These are phyloP conservation scores for Ceratitis capitata DNA, from an alignment of 1,140 invertebrate genomes.

Conservation along the genomic window DNA sequence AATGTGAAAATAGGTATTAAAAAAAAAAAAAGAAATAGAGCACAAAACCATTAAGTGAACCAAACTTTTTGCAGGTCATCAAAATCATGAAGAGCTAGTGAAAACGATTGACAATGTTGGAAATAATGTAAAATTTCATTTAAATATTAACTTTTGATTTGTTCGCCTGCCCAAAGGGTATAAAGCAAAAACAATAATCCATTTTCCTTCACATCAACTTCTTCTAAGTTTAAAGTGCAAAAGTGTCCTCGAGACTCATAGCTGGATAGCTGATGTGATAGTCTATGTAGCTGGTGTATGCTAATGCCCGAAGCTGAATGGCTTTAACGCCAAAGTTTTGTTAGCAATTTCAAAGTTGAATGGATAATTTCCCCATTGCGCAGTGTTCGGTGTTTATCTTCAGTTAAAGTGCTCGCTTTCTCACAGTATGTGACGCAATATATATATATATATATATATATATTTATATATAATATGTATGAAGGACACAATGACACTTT, in stretches of 20 bases:
- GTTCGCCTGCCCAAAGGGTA: not conserved
- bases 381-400: not conserved
- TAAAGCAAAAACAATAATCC: not conserved
- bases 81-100: not conserved
- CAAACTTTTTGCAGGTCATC: not conserved
- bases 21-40: too few relatives aligned
- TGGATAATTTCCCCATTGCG: not conserved
- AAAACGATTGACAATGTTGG: not conserved
- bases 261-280: not conserved
- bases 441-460: too few relatives aligned
- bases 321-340: not conserved
- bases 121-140: not conserved
- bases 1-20: too few relatives aligned
- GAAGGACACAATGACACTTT: too few relatives aligned
- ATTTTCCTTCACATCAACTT: not conserved
- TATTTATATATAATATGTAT: too few relatives aligned
- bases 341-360: not conserved
- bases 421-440: too few relatives aligned
- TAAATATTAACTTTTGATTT: not conserved
- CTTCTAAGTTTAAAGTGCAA: not conserved
- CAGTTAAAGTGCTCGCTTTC: too few relatives aligned
- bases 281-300: not conserved
- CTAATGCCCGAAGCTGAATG: not conserved
- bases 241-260: not conserved
- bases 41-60: not conserved